Evolutionary conservation across 35 echinoderm and acorn worm species (phyloP).

Genomic region (Amphiura filiformis): DNA sequence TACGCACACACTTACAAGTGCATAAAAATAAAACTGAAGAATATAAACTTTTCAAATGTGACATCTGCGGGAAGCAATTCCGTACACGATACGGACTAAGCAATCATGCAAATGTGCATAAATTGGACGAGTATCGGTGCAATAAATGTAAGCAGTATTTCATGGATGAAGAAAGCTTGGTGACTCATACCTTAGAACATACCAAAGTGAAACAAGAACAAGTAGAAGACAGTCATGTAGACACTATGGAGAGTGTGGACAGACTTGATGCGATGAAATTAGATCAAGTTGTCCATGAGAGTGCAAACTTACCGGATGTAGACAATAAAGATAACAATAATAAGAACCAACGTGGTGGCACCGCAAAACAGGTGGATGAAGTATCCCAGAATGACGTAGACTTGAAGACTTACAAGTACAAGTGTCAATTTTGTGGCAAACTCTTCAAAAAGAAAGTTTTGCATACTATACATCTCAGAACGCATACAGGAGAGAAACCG

Average conservation of each 20-base stretch:
- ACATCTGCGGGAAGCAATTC: neutral
- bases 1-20: neutral
- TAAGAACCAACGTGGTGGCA: too few species aligned
- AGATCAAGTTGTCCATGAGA: too few species aligned
- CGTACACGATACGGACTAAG: neutral
- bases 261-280: too few species aligned
- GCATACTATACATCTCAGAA: constrained; percentile 41
- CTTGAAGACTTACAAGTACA: neutral
- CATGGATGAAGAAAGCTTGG: neutral
- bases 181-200: neutral
- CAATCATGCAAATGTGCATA: neutral
- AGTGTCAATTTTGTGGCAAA: neutral
- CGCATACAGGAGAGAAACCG: constrained; percentile 74
- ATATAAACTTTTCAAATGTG: neutral
- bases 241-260: too few species aligned
- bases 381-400: neutral
- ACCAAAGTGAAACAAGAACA: neutral
- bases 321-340: too few species aligned
- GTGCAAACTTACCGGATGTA: too few species aligned
- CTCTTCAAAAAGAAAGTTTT: neutral
- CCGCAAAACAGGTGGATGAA: neutral
- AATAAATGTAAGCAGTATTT: neutral
- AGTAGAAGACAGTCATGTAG: too few species aligned
- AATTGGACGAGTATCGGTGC: neutral
- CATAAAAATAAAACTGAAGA: neutral